These are phyloP conservation scores for Teleiodes luculella DNA, from an alignment of 2,888 invertebrate genomes.

Conservation along the genomic window DNA sequence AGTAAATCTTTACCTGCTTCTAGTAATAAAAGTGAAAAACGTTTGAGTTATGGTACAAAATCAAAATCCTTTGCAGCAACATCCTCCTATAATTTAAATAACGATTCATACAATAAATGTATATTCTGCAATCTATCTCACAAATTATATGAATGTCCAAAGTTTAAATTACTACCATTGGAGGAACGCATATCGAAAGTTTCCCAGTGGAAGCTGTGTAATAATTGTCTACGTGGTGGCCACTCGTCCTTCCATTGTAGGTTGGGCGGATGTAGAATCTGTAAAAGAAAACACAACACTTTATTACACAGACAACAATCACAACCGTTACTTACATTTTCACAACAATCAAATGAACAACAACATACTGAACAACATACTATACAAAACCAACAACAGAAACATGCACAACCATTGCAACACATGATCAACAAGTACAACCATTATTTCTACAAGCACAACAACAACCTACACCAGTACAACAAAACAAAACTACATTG, in stretches of 20 bases:
- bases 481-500: not conserved
- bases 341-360: too few species aligned
- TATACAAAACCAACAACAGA: too few species aligned
- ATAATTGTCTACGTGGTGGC: not conserved
- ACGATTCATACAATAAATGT: not conserved
- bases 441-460: not conserved
- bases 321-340: too few species aligned
- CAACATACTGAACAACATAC: too few species aligned
- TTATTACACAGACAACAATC: constrained; percentile 12
- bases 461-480: not conserved
- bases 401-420: not conserved
- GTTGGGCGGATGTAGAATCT: not conserved
- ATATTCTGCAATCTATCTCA: constrained; percentile 5
- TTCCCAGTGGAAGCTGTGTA: not conserved
- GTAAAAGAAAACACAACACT: constrained; percentile 8
- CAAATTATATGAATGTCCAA: constrained; percentile 12
- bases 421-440: too few species aligned
- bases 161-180: constrained; percentile 13
- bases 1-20: not conserved
- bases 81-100: too few species aligned
- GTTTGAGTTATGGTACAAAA: not conserved
- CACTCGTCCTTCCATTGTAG: not conserved
- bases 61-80: not conserved
- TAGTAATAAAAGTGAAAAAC: not conserved
- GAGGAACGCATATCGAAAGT: constrained; percentile 9